Base-by-base conservation (phyloP, 2,888 invertebrate genomes). In the Boloria selene region DNA sequence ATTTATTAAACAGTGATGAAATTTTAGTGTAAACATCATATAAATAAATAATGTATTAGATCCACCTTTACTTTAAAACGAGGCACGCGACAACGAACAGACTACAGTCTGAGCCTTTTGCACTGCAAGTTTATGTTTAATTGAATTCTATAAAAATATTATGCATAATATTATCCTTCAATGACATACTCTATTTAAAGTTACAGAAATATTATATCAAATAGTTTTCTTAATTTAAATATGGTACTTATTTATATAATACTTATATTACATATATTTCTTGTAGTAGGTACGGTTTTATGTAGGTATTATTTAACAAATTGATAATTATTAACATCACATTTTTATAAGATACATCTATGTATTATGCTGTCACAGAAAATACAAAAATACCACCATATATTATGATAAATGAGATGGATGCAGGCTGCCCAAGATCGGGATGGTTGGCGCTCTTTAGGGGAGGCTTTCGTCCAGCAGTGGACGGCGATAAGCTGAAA, bases 51-150 rank as follows among this genome's bases (percentile, higher is more conserved):
- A 56, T 56, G 45, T 45, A 56, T 56, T 16, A 56, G 56, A 56
- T 10, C 14, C n/a, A 56, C 22, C 22, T 45, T 65, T 61, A 72
- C 81, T 70, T 73, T 74, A 79, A 71, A 69, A 68, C 69, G 75
- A 81, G 83, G 83, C 86, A 87, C 86, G 86, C 82, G 87, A 81
- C 85, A 77, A 66, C 66, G 75, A 70, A 69, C 73, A 74, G 75
- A 75, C 70, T 76, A 77, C 85, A 81, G 86, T 77, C 71, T 75
- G 73, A 68, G 69, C 74, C 73, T 74, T 75, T 73, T 74, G 68
- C 74, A 75, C 3, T 22, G 22, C 22, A 22, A 77, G 83, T 83
- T 85, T 81, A 79, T 77, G 75, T 75, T 77, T 78, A 75, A 72
- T 72, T 38, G 31, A 10, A 38, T 38, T 38, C 31, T 38, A 38